Base-by-base conservation (phyloP, 2,888 invertebrate genomes). In the Aphidius colemani region DNA sequence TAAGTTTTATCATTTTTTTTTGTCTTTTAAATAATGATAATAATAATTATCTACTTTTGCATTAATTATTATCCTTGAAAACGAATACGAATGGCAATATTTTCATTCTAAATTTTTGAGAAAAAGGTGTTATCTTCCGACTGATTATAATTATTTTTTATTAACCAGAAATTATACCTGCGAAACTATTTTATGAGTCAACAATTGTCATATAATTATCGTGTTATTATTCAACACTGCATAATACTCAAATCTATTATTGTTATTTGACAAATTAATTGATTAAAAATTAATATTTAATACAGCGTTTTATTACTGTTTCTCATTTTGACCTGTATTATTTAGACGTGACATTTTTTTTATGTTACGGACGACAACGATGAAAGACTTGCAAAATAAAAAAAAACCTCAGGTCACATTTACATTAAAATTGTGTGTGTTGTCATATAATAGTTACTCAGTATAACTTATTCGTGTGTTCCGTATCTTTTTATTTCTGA, bases 381-480 rank as follows among this genome's bases (percentile, higher is more conserved):
- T 30, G 4, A 30, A 30, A 30, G 30, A 30, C 4, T 30, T 30
- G 30, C 30, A 30, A 30, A 30, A 30, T 30, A 49, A 53, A 43
- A 53, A 9, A 40, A 13, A 41, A 40, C 41, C 53, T 40, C 41
- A 61, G 55, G 61, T 61, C 61, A 61, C 61, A 53, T 40, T 53
- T 61, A 45, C 49, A 61, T 56, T 46, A 48, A 53, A 7, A 55
- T 10, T 43, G 64, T 69, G 13, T 18, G 13, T 18, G 13, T 18
- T 18, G 13, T 18, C 13, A 18, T 18, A 80, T 78, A 80, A 80
- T 78, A 69, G 66, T 63, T 67, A 70, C 69, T 67, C 46, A 30
- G 72, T 76, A 80, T 80, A 77, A 79, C 76, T 81, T 81, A 80
- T 80, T 80, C 78, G 78, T 77, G 74, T 30, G n/a, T 71, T 75